Conservation (phyloP, 2,888 invertebrate species). For the Bellardia bayeri region DNA sequence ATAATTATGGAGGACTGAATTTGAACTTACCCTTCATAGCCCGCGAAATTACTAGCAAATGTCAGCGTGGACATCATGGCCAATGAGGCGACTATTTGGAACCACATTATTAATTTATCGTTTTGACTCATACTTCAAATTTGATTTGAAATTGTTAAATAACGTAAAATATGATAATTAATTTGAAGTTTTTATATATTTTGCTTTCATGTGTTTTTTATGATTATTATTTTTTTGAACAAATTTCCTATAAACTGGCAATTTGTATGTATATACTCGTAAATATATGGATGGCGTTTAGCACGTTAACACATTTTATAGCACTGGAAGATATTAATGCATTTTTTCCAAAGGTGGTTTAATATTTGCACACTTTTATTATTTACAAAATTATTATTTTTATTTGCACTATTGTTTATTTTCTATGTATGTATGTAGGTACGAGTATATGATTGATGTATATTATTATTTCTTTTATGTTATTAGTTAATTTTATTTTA, state of each 20-base stretch:
- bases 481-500: slow-evolving; percentile 14
- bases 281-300: slow-evolving; percentile 1
- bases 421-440: neutral
- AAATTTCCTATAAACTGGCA: slow-evolving; percentile 32
- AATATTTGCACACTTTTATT: slow-evolving; percentile 25
- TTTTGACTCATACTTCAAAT: slow-evolving; percentile 30
- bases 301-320: slow-evolving; percentile 34
- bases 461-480: slow-evolving; percentile 34
- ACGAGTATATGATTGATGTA: slow-evolving; percentile 29
- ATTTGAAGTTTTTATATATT: slow-evolving; percentile 1
- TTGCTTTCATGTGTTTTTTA: neutral
- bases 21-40: slow-evolving; percentile 80
- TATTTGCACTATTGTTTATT: slow-evolving; percentile 28
- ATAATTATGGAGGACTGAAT: neutral
- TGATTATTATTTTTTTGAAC: neutral
- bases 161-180: neutral
- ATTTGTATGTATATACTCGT: neutral
- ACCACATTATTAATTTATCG: slow-evolving; percentile 71
- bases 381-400: slow-evolving; percentile 29
- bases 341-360: neutral
- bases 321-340: neutral
- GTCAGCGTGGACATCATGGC: slow-evolving; percentile 58
- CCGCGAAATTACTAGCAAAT: slow-evolving; percentile 77
- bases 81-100: slow-evolving; percentile 60
- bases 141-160: slow-evolving; percentile 1